Evolutionary conservation across 2,888 invertebrate species (phyloP).

Genomic region (Euplexia lucipara): DNA sequence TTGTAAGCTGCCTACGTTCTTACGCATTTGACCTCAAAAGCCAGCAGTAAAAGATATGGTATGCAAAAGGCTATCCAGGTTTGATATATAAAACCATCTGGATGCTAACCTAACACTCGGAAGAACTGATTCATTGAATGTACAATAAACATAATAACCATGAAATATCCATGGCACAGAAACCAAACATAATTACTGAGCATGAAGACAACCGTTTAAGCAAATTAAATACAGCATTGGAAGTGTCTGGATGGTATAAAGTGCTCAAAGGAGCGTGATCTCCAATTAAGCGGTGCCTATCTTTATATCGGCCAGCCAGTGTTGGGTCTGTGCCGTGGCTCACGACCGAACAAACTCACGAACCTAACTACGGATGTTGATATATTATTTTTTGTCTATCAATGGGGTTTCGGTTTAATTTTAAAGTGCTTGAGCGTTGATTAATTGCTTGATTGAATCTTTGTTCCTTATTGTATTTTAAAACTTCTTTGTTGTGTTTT

Average conservation of each 20-base stretch:
- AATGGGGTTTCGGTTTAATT: background rate
- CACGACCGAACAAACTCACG: conserved; percentile 64
- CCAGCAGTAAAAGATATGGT: too few species aligned
- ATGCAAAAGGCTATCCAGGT: background rate
- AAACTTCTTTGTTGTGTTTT: background rate
- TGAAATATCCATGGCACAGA: conserved; percentile 15
- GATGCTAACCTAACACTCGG: background rate
- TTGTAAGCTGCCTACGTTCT: too few species aligned
- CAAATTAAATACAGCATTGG: conserved; percentile 55
- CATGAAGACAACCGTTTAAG: conserved; percentile 32
- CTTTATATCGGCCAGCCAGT: conserved; percentile 52
- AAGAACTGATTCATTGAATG: background rate
- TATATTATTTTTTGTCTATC: conserved; percentile 51
- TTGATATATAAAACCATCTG: background rate
- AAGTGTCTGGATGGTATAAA: conserved; percentile 53
- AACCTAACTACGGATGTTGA: conserved; percentile 38
- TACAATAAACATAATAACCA: background rate
- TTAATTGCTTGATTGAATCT: conserved; percentile 6
- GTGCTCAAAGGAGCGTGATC: conserved; percentile 63
- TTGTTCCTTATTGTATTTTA: conserved; percentile 18
- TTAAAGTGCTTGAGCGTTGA: conserved; percentile 11
- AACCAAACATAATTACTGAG: conserved; percentile 16
- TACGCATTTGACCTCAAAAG: too few species aligned
- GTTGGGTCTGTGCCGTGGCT: conserved; percentile 64
- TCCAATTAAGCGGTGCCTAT: conserved; percentile 64